phyloP scores from a whole-genome alignment of 2,888 invertebrate species.

The Drosophila cognata region DNA sequence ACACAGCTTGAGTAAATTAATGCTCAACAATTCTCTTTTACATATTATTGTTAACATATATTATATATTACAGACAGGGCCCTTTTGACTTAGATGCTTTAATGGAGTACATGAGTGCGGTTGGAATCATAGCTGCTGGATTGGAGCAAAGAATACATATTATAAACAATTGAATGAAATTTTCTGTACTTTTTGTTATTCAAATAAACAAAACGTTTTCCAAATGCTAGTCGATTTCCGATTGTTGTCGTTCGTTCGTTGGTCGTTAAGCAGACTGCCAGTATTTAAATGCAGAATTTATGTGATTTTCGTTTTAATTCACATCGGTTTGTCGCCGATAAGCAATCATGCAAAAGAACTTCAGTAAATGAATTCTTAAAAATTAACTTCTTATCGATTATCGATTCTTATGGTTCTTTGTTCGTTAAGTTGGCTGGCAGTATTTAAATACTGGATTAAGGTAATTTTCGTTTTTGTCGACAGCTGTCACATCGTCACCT shows the following conservation, averaged over 20 bases:
- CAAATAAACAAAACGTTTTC: slow-evolving; percentile 7
- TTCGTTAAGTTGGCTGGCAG: neutral
- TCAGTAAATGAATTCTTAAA: slow-evolving; percentile 46
- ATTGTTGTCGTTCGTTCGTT: neutral
- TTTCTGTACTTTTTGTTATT: neutral
- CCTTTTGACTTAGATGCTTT: slow-evolving; percentile 78
- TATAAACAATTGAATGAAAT: neutral
- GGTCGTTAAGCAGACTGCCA: neutral
- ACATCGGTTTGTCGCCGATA: slow-evolving; percentile 86
- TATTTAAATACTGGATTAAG: slow-evolving; percentile 13
- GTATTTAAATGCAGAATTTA: slow-evolving; percentile 12
- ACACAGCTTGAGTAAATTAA: slow-evolving; percentile 73
- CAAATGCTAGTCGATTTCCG: slow-evolving; percentile 4
- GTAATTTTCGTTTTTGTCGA: slow-evolving; percentile 1
- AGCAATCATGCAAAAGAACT: slow-evolving; percentile 78
- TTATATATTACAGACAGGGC: slow-evolving; percentile 61
- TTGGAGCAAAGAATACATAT: slow-evolving; percentile 72
- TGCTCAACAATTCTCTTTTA: neutral
- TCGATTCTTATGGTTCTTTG: neutral
- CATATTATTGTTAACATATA: neutral
- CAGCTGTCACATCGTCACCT: slow-evolving; percentile 25
- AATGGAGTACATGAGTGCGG: slow-evolving; percentile 64
- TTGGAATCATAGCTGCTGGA: slow-evolving; percentile 63
- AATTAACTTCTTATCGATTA: slow-evolving; percentile 1
- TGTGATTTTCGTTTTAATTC: neutral